phyloP scores from a whole-genome alignment of 2,113 vertebrate species.

The Herpetotheres cachinnans region DNA sequence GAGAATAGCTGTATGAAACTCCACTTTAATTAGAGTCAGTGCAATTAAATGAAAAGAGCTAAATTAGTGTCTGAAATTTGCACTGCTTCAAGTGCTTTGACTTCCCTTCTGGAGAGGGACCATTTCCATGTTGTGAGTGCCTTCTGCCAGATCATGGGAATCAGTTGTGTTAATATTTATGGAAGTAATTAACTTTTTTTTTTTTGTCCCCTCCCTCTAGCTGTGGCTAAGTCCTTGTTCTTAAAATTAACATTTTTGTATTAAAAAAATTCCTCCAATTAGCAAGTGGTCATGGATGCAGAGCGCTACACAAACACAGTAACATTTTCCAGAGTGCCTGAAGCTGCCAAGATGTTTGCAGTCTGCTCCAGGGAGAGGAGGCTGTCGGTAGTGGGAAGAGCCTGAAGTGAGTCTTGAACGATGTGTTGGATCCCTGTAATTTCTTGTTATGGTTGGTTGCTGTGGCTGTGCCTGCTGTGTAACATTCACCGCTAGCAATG shows the following conservation, averaged over 20 bases:
- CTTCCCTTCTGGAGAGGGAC: neutral
- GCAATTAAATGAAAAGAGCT: neutral
- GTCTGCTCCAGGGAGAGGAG: neutral
- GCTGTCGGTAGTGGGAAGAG: neutral
- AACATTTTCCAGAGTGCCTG: neutral
- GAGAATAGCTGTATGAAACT: neutral
- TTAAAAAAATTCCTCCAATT: neutral
- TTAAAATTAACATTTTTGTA: neutral
- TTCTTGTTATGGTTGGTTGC: neutral
- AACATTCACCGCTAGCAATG: neutral
- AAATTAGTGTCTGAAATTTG: neutral
- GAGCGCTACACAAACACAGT: neutral
- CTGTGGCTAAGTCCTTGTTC: neutral
- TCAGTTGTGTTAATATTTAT: slow-evolving; percentile 31
- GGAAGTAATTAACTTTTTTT: slow-evolving; percentile 4
- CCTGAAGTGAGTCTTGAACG: neutral
- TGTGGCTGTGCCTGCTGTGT: neutral
- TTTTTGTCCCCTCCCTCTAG: neutral
- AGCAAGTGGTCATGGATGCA: neutral
- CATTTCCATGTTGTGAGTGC: neutral
- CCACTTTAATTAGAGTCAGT: neutral
- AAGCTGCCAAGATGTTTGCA: neutral
- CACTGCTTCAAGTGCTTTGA: neutral
- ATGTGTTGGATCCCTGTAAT: neutral
- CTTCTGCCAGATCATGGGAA: neutral